Evolutionary conservation across 53 echinoderm and acorn worm species (phyloP), one percentile per base, ranked within the genome.

Genomic region (Pentamera pediparva): DNA sequence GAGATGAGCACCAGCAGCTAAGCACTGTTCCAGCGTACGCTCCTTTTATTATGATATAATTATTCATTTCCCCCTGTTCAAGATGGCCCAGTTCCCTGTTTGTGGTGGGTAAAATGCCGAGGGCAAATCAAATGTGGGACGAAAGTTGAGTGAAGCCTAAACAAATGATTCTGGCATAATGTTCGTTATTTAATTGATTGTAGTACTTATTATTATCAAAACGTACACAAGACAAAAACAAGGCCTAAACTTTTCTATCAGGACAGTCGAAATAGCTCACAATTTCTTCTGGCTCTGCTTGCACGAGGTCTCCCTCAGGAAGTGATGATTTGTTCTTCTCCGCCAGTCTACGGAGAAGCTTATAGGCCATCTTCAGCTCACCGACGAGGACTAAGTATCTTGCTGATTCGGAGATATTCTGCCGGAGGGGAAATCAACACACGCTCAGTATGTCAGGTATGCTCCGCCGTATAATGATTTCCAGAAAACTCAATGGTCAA

Each of bases 351-450:
- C 55, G 62, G 15, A 89, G 79, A 25, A 81, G 76, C 12, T 74
- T 72, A 0, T 43, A 58, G 7, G 89, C 84, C 15, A 71, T 35
- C 32, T 85, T 75, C 37, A 81, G 17, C 37, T 74, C 77, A 11
- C 89, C 89, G 19, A 81, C 81, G 15, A 81, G 65, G 24, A 84
- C 85, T 30, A 77, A 79, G 47, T 85, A 85, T 38, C 89, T 69
- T 28, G 89, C 85, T 11, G 89, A 89, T 39, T 89, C 89, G 19
- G 89, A 85, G 15, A 89, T 69, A 54, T 67, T 58, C 77, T 77
- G 73, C 15, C 31, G 32, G 22, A 40, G 51, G 18, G 47, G 37
- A 51, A 36, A 69, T 18, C 30, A 30, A 61, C 61, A 32, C 18
- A 61, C 20, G 26, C 55, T 22, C 20, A 54, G 2, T n/a, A n/a